Conservation (phyloP, 2,797 vertebrate species). For the Aldrovandia affinis region DNA sequence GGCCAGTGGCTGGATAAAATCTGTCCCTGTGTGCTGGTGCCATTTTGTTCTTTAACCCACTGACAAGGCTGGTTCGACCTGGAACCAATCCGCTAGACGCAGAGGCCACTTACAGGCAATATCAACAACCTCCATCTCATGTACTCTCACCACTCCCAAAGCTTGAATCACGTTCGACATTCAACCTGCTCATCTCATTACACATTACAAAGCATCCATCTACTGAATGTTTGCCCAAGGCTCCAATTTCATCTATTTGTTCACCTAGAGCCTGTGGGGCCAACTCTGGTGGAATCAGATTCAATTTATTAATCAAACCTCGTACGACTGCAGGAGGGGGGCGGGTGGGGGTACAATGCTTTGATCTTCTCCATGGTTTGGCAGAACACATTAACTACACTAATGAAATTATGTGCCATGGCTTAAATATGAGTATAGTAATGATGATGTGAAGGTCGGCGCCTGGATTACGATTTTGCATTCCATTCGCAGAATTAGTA, state of each 20-base stretch:
- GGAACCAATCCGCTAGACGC: background rate
- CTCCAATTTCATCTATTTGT: constrained; percentile 21
- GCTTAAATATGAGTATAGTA: background rate
- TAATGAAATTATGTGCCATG: constrained; percentile 9
- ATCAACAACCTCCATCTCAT: background rate
- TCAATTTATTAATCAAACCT: constrained; percentile 19
- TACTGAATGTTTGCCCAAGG: constrained; percentile 22
- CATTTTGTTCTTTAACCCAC: background rate
- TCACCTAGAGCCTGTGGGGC: constrained; percentile 5
- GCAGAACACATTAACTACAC: background rate
- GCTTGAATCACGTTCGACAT: constrained; percentile 19
- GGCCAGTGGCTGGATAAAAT: background rate
- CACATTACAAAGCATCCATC: constrained; percentile 22
- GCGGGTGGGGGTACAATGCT: background rate
- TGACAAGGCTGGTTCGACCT: background rate
- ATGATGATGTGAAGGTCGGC: background rate
- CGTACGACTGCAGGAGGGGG: background rate
- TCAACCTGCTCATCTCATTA: constrained; percentile 11
- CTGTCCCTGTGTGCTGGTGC: no score
- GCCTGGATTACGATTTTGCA: constrained; percentile 2
- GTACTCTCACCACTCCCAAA: no score
- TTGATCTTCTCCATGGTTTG: constrained; percentile 24
- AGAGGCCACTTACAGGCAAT: background rate
- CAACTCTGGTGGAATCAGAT: constrained; percentile 10
- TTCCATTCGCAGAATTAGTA: background rate